phyloP scores from a whole-genome alignment of 2,888 invertebrate species.

The Cerastoderma edule region DNA sequence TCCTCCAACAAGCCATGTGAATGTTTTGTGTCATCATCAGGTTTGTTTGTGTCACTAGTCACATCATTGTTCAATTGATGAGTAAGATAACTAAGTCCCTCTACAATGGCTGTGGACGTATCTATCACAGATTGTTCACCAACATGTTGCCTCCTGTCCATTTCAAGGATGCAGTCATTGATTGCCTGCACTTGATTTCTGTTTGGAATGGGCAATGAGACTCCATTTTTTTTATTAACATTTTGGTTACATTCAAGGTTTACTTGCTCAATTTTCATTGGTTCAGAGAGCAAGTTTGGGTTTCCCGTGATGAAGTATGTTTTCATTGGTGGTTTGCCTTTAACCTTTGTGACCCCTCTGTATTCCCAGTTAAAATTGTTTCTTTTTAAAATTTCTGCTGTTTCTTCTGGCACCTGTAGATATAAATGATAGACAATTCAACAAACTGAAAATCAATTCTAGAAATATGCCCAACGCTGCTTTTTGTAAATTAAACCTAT shows the following conservation, averaged over 20 bases:
- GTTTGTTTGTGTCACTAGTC: background rate
- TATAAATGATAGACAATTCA: no score
- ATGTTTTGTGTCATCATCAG: no score
- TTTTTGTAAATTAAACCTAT: no score
- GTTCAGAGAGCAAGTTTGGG: background rate
- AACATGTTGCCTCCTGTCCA: background rate
- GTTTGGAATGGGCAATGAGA: no score
- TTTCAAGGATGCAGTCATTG: background rate
- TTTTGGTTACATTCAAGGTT: background rate
- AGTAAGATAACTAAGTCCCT: conserved; percentile 6
- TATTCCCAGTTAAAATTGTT: conserved; percentile 94
- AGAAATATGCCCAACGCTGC: no score
- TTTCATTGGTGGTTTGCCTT: conserved; percentile 94
- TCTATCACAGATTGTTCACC: background rate
- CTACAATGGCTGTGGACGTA: conserved; percentile 3
- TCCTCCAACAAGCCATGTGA: no score
- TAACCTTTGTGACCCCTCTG: conserved; percentile 96
- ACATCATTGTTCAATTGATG: conserved; percentile 10
- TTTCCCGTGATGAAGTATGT: conserved; percentile 89
- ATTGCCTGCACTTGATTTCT: background rate
- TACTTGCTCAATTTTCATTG: conserved; percentile 19
- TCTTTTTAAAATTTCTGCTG: conserved; percentile 92
- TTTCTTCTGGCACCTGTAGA: conserved; percentile 89
- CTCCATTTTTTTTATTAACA: background rate
- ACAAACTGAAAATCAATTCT: no score